phyloP scores from a whole-genome alignment of 2,888 invertebrate genomes.

The Agrilus cyanescens region DNA sequence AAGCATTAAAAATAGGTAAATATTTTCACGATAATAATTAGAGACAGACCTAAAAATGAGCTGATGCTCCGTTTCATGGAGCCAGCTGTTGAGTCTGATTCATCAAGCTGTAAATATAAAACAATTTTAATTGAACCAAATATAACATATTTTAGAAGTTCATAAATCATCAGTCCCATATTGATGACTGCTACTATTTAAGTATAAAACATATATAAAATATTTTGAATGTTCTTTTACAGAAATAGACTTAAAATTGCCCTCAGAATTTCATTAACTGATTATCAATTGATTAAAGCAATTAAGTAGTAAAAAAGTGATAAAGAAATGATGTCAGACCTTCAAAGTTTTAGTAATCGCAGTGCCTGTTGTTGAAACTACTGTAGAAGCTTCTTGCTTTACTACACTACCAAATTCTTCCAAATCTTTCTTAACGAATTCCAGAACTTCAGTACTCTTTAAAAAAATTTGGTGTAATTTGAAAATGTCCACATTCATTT shows the following conservation, averaged over 20 bases:
- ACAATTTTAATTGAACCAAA: too few relatives aligned
- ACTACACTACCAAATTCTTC: constrained; percentile 63
- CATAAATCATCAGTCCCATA: too few relatives aligned
- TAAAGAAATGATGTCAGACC: constrained; percentile 32
- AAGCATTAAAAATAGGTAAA: constrained; percentile 3
- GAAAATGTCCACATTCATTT: not conserved
- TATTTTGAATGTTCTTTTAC: too few relatives aligned
- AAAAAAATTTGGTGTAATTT: constrained; percentile 21
- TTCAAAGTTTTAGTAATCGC: constrained; percentile 58
- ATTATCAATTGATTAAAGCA: too few relatives aligned
- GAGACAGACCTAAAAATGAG: constrained; percentile 48
- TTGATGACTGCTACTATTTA: too few relatives aligned
- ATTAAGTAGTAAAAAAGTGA: not conserved
- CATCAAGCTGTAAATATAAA: constrained; percentile 46
- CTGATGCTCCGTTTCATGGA: constrained; percentile 61
- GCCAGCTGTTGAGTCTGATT: constrained; percentile 58
- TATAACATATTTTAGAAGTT: not conserved
- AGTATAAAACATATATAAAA: too few relatives aligned
- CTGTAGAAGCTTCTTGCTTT: constrained; percentile 56
- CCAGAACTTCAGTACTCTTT: constrained; percentile 61
- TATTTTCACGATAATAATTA: constrained; percentile 4
- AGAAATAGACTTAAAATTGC: too few relatives aligned
- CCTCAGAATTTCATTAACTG: too few relatives aligned
- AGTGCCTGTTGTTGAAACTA: constrained; percentile 52
- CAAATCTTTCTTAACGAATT: constrained; percentile 65